Percentiles rank a stretch among this genome's conserved stretches.
Conservation (phyloP, 1,140 invertebrate species). For the Limonius californicus region DNA sequence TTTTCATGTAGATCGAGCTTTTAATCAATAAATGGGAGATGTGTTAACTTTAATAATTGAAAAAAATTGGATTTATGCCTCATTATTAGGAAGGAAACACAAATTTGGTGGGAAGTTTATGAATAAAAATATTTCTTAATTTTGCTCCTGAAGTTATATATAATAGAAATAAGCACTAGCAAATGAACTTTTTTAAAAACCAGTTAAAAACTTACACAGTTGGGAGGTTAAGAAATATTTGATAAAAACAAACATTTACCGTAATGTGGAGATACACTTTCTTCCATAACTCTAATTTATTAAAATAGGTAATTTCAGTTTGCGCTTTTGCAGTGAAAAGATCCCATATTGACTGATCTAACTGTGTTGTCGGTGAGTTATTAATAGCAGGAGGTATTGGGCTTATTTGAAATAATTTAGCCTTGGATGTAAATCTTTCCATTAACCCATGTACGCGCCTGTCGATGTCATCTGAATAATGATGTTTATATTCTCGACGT, state of each 20-base stretch:
- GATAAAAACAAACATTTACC: constrained; percentile 47
- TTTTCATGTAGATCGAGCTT: too few species aligned
- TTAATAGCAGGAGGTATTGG: constrained; percentile 28
- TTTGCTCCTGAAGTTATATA: too few species aligned
- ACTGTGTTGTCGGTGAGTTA: constrained; percentile 34
- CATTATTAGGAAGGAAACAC: too few species aligned
- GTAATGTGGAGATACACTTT: constrained; percentile 71
- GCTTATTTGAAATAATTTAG: constrained; percentile 36
- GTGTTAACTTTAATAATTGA: too few species aligned
- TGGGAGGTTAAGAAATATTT: too few species aligned
- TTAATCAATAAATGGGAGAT: too few species aligned
- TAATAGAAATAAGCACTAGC: too few species aligned
- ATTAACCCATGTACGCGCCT: constrained; percentile 35
- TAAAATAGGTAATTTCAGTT: constrained; percentile 70
- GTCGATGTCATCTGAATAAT: not conserved
- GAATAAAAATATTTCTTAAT: too few species aligned
- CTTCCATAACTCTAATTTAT: constrained; percentile 80
- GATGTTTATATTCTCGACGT: not conserved
- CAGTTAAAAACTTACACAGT: too few species aligned
- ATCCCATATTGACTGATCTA: constrained; percentile 74
- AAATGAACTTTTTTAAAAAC: too few species aligned
- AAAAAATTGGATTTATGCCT: too few species aligned
- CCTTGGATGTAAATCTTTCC: constrained; percentile 39
- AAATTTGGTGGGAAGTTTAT: too few species aligned
- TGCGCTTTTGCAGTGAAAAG: constrained; percentile 75